These are phyloP conservation scores for Reticulitermes speratus DNA, from an alignment of 1,140 invertebrate genomes.

Conservation along the genomic window DNA sequence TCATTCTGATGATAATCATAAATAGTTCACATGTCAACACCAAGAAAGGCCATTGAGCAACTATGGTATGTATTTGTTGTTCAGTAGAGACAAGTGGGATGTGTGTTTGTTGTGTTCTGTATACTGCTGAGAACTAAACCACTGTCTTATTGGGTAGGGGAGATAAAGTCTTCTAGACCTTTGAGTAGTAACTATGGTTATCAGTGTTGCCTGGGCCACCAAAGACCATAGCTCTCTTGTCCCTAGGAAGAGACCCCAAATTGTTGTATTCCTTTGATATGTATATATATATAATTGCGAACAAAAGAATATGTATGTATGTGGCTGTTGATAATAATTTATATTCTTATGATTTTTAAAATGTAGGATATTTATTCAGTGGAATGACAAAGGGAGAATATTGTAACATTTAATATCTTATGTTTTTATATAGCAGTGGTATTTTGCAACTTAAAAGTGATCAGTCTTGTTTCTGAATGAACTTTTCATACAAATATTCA, in stretches of 20 bases:
- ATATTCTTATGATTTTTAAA: not conserved
- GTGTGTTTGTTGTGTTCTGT: not conserved
- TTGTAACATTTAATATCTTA: not conserved
- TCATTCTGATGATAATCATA: not conserved
- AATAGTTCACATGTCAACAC: not conserved
- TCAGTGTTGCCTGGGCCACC: not conserved
- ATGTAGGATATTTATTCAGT: not conserved
- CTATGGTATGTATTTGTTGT: not conserved
- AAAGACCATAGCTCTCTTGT: not conserved
- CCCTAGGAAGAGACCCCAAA: not conserved
- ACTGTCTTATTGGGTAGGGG: not conserved
- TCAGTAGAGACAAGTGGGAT: not conserved
- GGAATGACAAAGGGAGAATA: not conserved
- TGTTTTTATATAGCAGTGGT: not conserved
- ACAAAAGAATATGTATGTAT: not conserved
- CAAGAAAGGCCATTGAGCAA: not conserved
- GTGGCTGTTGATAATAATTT: not conserved
- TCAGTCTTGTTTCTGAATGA: not conserved
- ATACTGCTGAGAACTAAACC: not conserved
- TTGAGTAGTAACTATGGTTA: not conserved
- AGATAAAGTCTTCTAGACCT: not conserved
- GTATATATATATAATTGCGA: not conserved
- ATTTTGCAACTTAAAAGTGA: conserved; percentile 3
- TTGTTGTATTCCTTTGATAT: not conserved
- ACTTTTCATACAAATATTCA: not conserved